A percentile compares a stretch with the other conserved stretches of the same genome.
Conservation (phyloP, 1,140 invertebrate species). For the Megathymus violae region DNA sequence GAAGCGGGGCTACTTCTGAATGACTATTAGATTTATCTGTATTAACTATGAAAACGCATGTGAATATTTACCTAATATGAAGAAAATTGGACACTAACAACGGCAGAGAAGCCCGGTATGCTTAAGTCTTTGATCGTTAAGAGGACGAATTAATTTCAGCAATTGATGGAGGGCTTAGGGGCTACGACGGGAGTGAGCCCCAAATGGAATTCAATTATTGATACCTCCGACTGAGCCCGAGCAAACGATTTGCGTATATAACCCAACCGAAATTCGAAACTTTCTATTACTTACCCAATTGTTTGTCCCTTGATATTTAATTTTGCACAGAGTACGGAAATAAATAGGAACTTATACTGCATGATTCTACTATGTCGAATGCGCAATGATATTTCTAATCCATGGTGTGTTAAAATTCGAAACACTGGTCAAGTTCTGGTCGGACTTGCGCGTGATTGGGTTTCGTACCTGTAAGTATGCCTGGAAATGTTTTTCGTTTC, state of each 20-base stretch:
- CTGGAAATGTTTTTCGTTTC: no score
- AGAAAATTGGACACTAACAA: no score
- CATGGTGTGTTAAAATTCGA: no score
- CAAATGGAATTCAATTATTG: constrained; percentile 70
- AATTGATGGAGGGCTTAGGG: constrained; percentile 69
- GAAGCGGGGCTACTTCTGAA: no score
- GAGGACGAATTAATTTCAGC: constrained; percentile 72
- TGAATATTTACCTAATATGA: no score
- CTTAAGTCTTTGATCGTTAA: constrained; percentile 44
- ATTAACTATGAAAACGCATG: no score
- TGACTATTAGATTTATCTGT: no score
- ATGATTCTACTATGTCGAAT: no score
- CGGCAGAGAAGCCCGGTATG: constrained; percentile 30
- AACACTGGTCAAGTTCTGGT: no score
- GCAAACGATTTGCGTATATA: constrained; percentile 37
- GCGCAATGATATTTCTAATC: no score
- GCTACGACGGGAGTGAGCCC: constrained; percentile 47
- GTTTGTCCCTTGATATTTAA: neutral
- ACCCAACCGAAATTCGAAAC: constrained; percentile 2
- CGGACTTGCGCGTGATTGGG: no score
- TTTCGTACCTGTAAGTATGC: no score
- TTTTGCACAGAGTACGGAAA: neutral
- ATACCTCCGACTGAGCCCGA: constrained; percentile 49
- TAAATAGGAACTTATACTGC: neutral
- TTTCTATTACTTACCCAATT: constrained; percentile 2